These are phyloP conservation scores for Synchiropus splendidus DNA, from an alignment of 2,113 vertebrate genomes.

Conservation along the genomic window DNA sequence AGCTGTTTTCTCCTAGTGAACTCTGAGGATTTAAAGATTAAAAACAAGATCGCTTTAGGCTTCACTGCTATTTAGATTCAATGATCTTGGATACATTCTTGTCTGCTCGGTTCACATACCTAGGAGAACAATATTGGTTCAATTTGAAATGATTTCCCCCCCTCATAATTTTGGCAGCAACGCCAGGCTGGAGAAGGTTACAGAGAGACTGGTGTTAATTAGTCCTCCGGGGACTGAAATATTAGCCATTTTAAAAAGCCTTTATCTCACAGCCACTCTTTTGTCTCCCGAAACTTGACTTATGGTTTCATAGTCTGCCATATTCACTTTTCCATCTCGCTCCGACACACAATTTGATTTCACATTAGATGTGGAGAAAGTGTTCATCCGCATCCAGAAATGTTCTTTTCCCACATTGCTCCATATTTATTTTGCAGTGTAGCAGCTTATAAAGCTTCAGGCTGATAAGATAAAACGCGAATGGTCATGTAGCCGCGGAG, in stretches of 20 bases:
- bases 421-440: conserved; percentile 17
- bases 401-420: conserved; percentile 21
- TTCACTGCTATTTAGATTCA: no score
- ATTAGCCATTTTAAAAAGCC: conserved; percentile 46
- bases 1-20: conserved; percentile 59
- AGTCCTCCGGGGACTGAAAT: conserved; percentile 54
- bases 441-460: conserved; percentile 16
- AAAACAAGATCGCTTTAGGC: conserved; percentile 33
- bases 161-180: conserved; percentile 41
- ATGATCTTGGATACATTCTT: conserved; percentile 3
- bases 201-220: conserved; percentile 55
- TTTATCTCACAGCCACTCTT: conserved; percentile 45
- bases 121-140: conserved; percentile 4
- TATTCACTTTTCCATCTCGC: conserved; percentile 28
- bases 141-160: conserved; percentile 20
- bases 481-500: conserved; percentile 6
- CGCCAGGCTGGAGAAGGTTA: conserved; percentile 51
- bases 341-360: conserved; percentile 22
- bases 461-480: conserved; percentile 29
- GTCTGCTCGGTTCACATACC: conserved; percentile 6
- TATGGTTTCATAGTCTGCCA: conserved; percentile 18
- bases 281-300: conserved; percentile 34
- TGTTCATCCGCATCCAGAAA: conserved; percentile 33
- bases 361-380: neutral
- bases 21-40: conserved; percentile 55